These are phyloP conservation scores for Meriones unguiculatus DNA, from an alignment of 2,113 vertebrate species.

Conservation along the genomic window DNA sequence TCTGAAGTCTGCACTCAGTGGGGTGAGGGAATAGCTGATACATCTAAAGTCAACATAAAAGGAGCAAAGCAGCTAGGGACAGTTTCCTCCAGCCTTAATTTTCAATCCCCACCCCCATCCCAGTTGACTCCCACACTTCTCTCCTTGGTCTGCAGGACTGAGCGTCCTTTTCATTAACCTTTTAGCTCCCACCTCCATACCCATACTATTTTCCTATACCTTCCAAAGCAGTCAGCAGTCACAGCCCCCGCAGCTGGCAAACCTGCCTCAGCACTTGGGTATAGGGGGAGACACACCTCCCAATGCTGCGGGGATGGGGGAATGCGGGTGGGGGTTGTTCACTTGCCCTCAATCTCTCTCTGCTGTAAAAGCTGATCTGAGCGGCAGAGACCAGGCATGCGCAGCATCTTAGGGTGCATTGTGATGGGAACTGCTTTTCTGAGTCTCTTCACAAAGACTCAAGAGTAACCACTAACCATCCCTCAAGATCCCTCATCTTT, in stretches of 20 bases:
- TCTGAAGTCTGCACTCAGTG: not conserved
- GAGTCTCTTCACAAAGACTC: conserved; percentile 78
- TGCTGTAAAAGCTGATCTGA: conserved; percentile 79
- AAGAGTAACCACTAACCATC: conserved; percentile 59
- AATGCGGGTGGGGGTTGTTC: not conserved
- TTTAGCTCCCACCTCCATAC: conserved; percentile 60
- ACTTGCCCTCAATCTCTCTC: conserved; percentile 63
- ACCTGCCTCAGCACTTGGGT: not conserved
- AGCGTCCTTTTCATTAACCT: conserved; percentile 76
- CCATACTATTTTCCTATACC: conserved; percentile 29
- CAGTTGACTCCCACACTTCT: conserved; percentile 50
- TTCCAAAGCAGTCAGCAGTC: conserved; percentile 1
- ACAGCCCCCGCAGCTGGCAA: not conserved
- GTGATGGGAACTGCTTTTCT: conserved; percentile 78
- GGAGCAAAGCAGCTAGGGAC: not conserved
- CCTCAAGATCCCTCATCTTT: not conserved
- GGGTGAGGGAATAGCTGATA: not conserved
- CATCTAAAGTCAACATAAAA: not conserved
- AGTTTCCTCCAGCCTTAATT: conserved; percentile 54
- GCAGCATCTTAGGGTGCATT: conserved; percentile 80
- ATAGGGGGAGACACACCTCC: conserved; percentile 40
- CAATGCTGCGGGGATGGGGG: not conserved
- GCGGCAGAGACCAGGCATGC: conserved; percentile 75
- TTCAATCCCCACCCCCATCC: conserved; percentile 18
- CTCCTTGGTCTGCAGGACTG: conserved; percentile 9